Conservation (phyloP, 2,888 invertebrate species). For the Digitonthophagus gazella region DNA sequence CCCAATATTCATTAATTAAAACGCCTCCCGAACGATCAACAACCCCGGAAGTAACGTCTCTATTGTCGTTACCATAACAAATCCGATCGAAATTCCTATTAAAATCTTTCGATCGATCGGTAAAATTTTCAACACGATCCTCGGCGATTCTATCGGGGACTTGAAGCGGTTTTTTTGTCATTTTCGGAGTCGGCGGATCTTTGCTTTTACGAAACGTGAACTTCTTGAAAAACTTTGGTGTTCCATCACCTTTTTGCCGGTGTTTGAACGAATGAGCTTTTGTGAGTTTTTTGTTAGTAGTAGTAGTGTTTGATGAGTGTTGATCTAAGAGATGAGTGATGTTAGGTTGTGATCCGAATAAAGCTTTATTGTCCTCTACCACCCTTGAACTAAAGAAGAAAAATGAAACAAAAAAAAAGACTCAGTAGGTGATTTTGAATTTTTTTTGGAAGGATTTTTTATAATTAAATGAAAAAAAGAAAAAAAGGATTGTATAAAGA, state of each 20-base stretch:
- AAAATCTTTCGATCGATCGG: conserved; percentile 29
- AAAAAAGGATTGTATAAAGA: too few species aligned
- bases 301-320: conserved; percentile 45
- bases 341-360: conserved; percentile 52
- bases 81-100: conserved; percentile 34
- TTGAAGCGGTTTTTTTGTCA: conserved; percentile 40
- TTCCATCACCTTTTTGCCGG: conserved; percentile 42
- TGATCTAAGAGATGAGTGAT: conserved; percentile 45
- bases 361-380: conserved; percentile 42
- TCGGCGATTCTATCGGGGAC: conserved; percentile 37
- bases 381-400: conserved; percentile 46
- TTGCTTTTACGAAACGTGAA: conserved; percentile 31
- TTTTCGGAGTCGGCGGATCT: conserved; percentile 40
- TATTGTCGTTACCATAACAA: conserved; percentile 35
- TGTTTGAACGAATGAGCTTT: conserved; percentile 52
- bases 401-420: neutral
- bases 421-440: too few species aligned
- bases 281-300: conserved; percentile 45
- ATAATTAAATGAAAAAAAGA: too few species aligned
- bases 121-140: conserved; percentile 32
- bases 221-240: conserved; percentile 48
- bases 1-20: conserved; percentile 83
- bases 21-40: conserved; percentile 80
- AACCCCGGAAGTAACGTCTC: conserved; percentile 54
- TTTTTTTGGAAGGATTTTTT: neutral